Conservation (phyloP, 2,113 vertebrate species). For the Channa maculata region DNA sequence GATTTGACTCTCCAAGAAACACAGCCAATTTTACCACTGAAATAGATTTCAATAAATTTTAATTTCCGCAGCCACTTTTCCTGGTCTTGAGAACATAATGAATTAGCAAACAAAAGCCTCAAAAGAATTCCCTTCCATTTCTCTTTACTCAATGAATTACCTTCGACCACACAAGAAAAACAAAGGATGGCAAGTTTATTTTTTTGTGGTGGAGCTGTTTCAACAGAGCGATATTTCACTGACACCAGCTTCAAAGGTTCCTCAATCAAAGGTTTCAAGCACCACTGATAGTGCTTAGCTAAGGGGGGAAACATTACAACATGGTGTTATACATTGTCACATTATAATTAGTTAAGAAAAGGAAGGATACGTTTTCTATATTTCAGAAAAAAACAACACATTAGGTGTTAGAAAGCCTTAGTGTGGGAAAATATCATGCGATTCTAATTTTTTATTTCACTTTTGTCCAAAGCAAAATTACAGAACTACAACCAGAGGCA, state of each 20-base stretch:
- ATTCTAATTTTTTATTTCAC: no score
- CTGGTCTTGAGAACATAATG: constrained; percentile 71
- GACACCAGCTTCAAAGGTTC: constrained; percentile 73
- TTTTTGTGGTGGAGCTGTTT: constrained; percentile 77
- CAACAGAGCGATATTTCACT: constrained; percentile 77
- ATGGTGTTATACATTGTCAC: constrained; percentile 45
- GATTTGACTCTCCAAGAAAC: constrained; percentile 66
- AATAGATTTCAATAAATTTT: constrained; percentile 83
- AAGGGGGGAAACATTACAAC: constrained; percentile 35
- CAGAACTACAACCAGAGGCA: no score
- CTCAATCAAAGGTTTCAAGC: constrained; percentile 66
- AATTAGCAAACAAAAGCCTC: constrained; percentile 81
- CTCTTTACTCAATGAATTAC: constrained; percentile 79
- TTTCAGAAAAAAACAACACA: constrained; percentile 30
- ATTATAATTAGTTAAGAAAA: constrained; percentile 41
- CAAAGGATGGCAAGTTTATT: constrained; percentile 79
- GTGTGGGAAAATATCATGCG: neutral
- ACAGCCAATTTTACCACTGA: constrained; percentile 76
- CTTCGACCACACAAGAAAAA: constrained; percentile 78
- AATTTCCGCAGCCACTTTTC: constrained; percentile 80
- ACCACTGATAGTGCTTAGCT: constrained; percentile 46
- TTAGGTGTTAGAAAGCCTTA: neutral
- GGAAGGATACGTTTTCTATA: constrained; percentile 29
- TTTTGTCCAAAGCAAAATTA: no score
- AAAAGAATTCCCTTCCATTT: constrained; percentile 66